Evolutionary conservation across 2,113 vertebrate species (phyloP).

Genomic region (Dicaeum eximium): DNA sequence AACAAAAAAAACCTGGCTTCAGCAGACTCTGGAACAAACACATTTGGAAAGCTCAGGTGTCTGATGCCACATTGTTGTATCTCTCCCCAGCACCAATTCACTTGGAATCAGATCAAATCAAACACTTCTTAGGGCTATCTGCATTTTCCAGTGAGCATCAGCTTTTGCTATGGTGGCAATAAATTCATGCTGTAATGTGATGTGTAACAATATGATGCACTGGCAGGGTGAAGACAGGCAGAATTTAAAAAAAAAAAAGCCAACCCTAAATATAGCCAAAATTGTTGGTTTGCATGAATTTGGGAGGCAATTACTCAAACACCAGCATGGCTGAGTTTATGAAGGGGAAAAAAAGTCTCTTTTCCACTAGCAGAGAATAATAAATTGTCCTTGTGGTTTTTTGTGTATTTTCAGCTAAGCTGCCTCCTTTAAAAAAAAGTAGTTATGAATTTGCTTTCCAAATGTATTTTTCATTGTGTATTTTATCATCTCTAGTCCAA

Average conservation of each 20-base stretch:
- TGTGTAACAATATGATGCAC: not conserved
- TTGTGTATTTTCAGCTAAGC: constrained; percentile 44
- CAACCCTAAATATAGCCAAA: not conserved
- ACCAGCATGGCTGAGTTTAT: not conserved
- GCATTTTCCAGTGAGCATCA: not conserved
- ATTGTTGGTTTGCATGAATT: constrained; percentile 11
- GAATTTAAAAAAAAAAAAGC: not conserved
- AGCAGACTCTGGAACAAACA: not conserved
- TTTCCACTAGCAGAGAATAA: constrained; percentile 30
- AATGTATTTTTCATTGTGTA: constrained; percentile 54
- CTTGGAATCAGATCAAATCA: constrained; percentile 14
- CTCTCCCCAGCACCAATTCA: not conserved
- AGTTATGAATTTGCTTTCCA: constrained; percentile 64
- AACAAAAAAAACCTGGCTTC: not conserved
- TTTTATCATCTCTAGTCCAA: constrained; percentile 64
- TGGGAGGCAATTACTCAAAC: constrained; percentile 55
- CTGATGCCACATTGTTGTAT: not conserved
- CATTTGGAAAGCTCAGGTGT: not conserved
- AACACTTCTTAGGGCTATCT: not conserved
- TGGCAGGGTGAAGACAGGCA: not conserved
- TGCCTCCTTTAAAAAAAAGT: constrained; percentile 20
- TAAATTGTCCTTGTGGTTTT: constrained; percentile 36
- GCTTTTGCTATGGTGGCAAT: not conserved
- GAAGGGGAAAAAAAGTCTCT: not conserved
- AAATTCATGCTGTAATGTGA: not conserved